Evolutionary conservation across 2,888 invertebrate genomes (phyloP).

Genomic region (Flexamia atlantica): DNA sequence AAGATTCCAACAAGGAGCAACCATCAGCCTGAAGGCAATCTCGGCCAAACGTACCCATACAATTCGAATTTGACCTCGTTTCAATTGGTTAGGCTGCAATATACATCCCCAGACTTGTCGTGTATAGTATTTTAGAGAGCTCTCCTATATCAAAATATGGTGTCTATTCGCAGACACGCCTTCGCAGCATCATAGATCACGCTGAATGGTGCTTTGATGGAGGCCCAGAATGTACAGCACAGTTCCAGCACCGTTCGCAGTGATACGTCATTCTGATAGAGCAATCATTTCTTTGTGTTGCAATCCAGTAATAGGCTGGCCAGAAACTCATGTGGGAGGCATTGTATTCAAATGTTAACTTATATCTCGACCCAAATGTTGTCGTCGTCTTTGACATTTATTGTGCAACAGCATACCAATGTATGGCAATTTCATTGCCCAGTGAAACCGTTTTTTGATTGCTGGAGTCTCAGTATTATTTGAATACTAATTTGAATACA

Average conservation of each 20-base stretch:
- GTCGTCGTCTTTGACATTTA: neutral
- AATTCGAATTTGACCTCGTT: too few relatives aligned
- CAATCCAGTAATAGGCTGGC: slow-evolving; percentile 1
- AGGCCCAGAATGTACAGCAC: neutral
- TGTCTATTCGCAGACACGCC: neutral
- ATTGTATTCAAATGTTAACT: slow-evolving; percentile 10
- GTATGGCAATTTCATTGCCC: too few relatives aligned
- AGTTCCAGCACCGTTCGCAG: neutral
- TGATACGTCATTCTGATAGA: slow-evolving; percentile 15
- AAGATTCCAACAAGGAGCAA: too few relatives aligned
- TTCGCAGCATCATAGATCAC: neutral
- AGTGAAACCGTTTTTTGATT: too few relatives aligned
- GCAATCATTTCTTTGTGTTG: slow-evolving; percentile 23
- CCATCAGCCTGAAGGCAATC: too few relatives aligned
- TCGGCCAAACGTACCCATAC: too few relatives aligned
- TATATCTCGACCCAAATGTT: slow-evolving; percentile 24
- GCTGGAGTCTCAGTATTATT: too few relatives aligned
- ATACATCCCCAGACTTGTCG: too few relatives aligned
- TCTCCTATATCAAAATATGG: neutral
- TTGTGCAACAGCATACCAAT: neutral
- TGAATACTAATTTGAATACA: too few relatives aligned
- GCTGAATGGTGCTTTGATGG: neutral
- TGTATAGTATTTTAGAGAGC: too few relatives aligned
- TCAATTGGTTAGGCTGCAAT: too few relatives aligned
- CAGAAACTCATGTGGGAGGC: slow-evolving; percentile 22